Conservation (phyloP, 2,888 invertebrate genomes). For the Acronicta leporina region DNA sequence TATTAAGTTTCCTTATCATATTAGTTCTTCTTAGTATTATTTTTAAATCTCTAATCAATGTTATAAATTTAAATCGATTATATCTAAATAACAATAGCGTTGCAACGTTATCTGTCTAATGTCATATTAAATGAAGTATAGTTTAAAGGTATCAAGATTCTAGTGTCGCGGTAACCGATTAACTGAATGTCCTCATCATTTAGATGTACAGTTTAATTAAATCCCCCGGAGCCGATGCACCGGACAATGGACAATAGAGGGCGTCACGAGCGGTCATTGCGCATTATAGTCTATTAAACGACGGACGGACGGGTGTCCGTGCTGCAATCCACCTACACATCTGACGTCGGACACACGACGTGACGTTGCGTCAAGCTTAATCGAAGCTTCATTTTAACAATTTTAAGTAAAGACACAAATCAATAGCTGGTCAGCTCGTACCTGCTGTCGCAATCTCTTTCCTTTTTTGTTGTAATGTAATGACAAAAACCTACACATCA, state of each 20-base stretch:
- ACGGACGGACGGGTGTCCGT: slow-evolving; percentile 36
- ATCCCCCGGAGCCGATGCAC: slow-evolving; percentile 57
- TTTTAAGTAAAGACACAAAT: too few species aligned
- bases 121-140: background rate
- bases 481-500: too few species aligned
- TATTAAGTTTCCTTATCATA: too few species aligned
- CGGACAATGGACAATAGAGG: slow-evolving; percentile 57
- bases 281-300: slow-evolving; percentile 68
- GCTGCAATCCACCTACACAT: slow-evolving; percentile 57
- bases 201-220: slow-evolving; percentile 65
- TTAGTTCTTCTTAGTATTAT: too few species aligned
- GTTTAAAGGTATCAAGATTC: slow-evolving; percentile 19
- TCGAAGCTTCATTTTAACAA: too few species aligned
- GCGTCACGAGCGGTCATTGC: slow-evolving; percentile 57
- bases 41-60: too few species aligned
- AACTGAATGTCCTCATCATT: slow-evolving; percentile 33
- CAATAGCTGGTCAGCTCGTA: too few species aligned
- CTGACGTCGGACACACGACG: slow-evolving; percentile 19
- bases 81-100: too few species aligned
- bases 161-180: slow-evolving; percentile 17
- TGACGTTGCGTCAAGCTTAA: slow-evolving; percentile 20
- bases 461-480: too few species aligned
- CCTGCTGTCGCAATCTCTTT: too few species aligned
- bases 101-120: too few species aligned
- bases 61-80: too few species aligned